Base-by-base conservation (phyloP, 2,888 invertebrate species). In the Mesorhabditis spiculigera region DNA sequence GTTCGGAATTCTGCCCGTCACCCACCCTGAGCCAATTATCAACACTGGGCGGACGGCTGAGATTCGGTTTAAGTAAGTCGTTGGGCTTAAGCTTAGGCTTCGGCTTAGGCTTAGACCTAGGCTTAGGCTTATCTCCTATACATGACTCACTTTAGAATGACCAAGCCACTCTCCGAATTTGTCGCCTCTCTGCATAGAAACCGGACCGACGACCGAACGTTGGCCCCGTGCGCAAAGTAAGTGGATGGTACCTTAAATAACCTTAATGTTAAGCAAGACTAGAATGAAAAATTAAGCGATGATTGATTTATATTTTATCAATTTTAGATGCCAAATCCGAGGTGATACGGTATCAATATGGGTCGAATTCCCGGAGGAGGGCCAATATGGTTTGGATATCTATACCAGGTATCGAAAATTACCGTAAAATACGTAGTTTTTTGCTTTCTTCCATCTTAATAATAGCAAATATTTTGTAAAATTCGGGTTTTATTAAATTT, bases 301-400 rank as follows among this genome's bases (percentile, higher is more conserved):
- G n/a, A n/a, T n/a, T n/a, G n/a, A n/a, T n/a, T n/a, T 43, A 91
- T 28, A 28, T 28, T 28, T 28, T 28, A 28, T 28, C 28, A 28
- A 28, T 28, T 28, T n/a, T 50, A 10, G 92, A 72, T 93, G 94
- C 85, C 91, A 90, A 80, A 92, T 93, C 4, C 89, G 91, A 4
- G 93, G 93, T 75, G 89, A 90, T 81, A 45, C 94, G 72, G 81
- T 96, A 10, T 92, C 92, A 1, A 93, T 98, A 87, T 91, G 91
- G 77, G 91, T 94, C 78, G 91, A 90, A 74, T 93, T 93, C 87
- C 93, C 93, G 0, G 91, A 91, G 88, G 93, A 91, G 89, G 96
- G 95, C 67, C 97, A 97, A 88, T 97, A 95, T 87, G 97, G 97
- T 4, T 89, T 98, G 79, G 97, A 98, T 87, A 92, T 98, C 78